Evolutionary conservation across 2,113 vertebrate species (phyloP), one percentile per base, ranked within the genome.

Genomic region (Lota lota): DNA sequence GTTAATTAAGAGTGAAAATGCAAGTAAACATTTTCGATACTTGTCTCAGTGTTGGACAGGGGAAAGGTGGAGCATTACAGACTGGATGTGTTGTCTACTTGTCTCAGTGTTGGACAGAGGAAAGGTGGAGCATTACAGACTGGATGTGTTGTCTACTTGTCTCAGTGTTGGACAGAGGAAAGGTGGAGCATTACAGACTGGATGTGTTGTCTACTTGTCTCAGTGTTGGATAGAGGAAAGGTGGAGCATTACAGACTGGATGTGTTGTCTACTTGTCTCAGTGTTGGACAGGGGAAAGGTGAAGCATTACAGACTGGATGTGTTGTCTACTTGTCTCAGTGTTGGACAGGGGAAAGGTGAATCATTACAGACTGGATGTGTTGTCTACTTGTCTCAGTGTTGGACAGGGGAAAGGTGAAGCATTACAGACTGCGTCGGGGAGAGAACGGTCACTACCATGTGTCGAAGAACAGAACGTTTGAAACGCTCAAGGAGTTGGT

Each of bases 21-120:
- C n/a, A n/a, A n/a, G n/a, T n/a, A n/a, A n/a, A 14, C 61, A 2
- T 63, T 15, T 2, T 10, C 19, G 17, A 17, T n/a, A 3, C 28
- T 28, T 75, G 12, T 88, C 87, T 66, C 75, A 99, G 97, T 99
- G 83, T 89, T 94, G 79, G 89, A 96, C 85, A 73, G 60, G 20
- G 77, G 64, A 0, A 84, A 11, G 56, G 95, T 97, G 84, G 99
- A 95, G 83, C 97, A 99, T 87, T 99, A 98, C 86, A 94, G 93
- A 74, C 87, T 99, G 67, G 24, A 28, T 40, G 3, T 63, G 6
- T n/a, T 21, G n/a, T 22, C 47, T 18, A 5, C 24, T n/a, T 40
- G 24, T 28, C 5, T 28, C 3, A 28, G 24, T 5, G 24, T 28
- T 1, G n/a, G n/a, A n/a, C n/a, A n/a, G n/a, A n/a, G n/a, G n/a